These are phyloP conservation scores for Blastomussa wellsi DNA, from an alignment of 92 coral and sea anemone genomes.

Conservation along the genomic window DNA sequence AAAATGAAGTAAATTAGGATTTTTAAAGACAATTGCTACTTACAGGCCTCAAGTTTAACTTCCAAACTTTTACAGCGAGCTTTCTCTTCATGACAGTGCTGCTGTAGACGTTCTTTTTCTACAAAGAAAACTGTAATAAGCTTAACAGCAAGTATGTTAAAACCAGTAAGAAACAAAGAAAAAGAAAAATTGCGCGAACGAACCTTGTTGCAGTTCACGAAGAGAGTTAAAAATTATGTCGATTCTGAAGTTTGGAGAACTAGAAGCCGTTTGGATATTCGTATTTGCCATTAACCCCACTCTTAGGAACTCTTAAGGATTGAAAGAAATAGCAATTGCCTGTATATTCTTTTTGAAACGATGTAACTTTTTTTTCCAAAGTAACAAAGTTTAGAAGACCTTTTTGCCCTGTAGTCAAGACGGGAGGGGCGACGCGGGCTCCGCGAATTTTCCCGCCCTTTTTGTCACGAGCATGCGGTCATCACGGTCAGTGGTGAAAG, in stretches of 20 bases:
- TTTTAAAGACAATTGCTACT: background rate
- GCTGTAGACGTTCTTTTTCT: constrained; percentile 70
- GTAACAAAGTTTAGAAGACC: background rate
- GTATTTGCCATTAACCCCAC: background rate
- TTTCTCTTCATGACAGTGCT: constrained; percentile 58
- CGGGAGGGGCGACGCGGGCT: background rate
- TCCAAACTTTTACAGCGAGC: constrained; percentile 63
- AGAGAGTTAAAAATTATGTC: constrained; percentile 79
- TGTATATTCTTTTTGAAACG: background rate
- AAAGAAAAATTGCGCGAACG: background rate
- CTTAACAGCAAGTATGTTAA: background rate
- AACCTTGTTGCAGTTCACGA: constrained; percentile 79
- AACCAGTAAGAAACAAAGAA: background rate
- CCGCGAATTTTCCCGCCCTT: constrained; percentile 55
- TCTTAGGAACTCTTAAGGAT: background rate
- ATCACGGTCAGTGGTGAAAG: background rate
- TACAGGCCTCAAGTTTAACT: constrained; percentile 68
- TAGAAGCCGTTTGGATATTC: constrained; percentile 20
- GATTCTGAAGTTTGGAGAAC: constrained; percentile 74
- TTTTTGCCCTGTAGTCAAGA: background rate
- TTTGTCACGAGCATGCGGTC: constrained; percentile 15
- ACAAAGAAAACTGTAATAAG: background rate
- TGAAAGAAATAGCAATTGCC: background rate
- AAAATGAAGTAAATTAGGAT: too few relatives aligned
- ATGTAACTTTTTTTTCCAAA: background rate